Evolutionary conservation across 2,797 vertebrate species (phyloP).

Genomic region (Astyanax mexicanus): DNA sequence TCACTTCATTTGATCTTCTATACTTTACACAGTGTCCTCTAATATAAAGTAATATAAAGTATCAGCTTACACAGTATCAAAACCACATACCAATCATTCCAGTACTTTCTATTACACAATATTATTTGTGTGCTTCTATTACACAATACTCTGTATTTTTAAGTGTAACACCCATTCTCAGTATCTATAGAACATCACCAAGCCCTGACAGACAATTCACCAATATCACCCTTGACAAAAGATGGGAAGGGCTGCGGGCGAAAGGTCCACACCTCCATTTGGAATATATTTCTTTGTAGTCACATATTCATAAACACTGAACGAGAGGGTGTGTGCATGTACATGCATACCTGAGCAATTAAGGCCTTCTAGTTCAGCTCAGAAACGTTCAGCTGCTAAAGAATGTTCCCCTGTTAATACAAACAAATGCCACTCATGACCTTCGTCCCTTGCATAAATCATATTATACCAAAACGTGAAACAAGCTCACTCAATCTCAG

Average conservation of each 20-base stretch:
- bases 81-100: constrained; percentile 21
- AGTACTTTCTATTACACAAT: not conserved
- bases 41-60: not conserved
- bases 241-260: constrained; percentile 23
- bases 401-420: constrained; percentile 35
- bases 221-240: constrained; percentile 47
- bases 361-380: constrained; percentile 58
- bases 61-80: constrained; percentile 3
- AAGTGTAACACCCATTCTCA: constrained; percentile 19
- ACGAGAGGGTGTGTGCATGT: constrained; percentile 54
- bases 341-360: constrained; percentile 63
- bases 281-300: not conserved
- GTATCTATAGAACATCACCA: constrained; percentile 20
- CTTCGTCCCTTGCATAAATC: constrained; percentile 34
- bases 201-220: constrained; percentile 34
- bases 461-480: not conserved
- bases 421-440: constrained; percentile 33
- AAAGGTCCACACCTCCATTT: constrained; percentile 32
- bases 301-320: constrained; percentile 13
- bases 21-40: too few relatives aligned
- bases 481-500: not conserved
- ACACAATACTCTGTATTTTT: constrained; percentile 13
- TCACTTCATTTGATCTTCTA: too few relatives aligned
- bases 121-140: not conserved
- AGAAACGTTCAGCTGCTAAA: constrained; percentile 46